Evolutionary conservation across 2,797 vertebrate genomes (phyloP).

Genomic region (Danio albolineatus): DNA sequence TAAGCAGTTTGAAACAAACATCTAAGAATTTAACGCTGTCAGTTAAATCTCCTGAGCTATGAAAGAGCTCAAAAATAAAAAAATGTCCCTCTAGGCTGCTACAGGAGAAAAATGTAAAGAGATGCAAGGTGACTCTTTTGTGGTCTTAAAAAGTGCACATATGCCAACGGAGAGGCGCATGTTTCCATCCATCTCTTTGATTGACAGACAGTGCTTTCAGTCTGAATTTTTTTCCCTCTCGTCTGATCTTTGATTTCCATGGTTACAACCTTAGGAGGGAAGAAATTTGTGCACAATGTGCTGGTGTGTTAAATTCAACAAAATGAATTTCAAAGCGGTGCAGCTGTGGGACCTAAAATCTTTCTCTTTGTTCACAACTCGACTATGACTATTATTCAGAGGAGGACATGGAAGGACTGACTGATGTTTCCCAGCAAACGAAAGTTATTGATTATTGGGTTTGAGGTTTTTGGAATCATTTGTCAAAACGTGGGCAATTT

Average conservation of each 20-base stretch:
- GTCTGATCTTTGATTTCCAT: slow-evolving; percentile 22
- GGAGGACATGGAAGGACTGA: slow-evolving; percentile 12
- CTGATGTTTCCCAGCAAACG: not conserved
- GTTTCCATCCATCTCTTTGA: slow-evolving; percentile 49
- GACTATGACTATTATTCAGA: slow-evolving; percentile 2
- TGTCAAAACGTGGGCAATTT: slow-evolving; percentile 24
- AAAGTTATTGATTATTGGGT: slow-evolving; percentile 13
- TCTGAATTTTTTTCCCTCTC: slow-evolving; percentile 1
- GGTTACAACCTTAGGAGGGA: slow-evolving; percentile 6
- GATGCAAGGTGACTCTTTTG: slow-evolving; percentile 12
- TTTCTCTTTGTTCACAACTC: not conserved
- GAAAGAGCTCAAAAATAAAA: not conserved
- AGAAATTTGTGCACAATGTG: slow-evolving; percentile 21
- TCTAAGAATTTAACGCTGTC: too few species aligned
- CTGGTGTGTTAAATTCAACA: slow-evolving; percentile 26
- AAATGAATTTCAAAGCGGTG: slow-evolving; percentile 30
- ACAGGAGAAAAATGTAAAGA: slow-evolving; percentile 6
- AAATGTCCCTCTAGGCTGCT: not conserved
- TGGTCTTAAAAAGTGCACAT: slow-evolving; percentile 23
- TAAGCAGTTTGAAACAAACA: not conserved
- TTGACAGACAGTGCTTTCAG: slow-evolving; percentile 40
- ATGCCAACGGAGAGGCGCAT: slow-evolving; percentile 12
- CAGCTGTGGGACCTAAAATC: slow-evolving; percentile 14
- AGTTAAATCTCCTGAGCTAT: not conserved
- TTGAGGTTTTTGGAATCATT: slow-evolving; percentile 23